Base-by-base conservation (phyloP, 2,888 invertebrate genomes). In the Andricus quercusramuli region DNA sequence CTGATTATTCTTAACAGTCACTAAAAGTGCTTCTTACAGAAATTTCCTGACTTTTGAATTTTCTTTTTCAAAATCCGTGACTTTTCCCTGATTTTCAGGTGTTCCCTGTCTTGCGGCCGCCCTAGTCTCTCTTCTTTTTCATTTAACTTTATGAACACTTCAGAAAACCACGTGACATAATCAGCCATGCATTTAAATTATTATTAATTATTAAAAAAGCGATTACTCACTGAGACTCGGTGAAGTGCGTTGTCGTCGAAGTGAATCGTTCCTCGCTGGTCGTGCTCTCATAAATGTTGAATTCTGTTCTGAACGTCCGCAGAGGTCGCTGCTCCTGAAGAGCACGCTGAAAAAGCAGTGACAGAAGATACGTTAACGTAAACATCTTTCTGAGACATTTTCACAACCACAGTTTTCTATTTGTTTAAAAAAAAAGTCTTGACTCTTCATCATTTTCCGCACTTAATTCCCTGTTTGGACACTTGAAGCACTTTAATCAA, bases 231-330 rank as follows among this genome's bases (percentile, higher is more conserved):
- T 94, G 94, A 88, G 92, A 92, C 80, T 93, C 92, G 15, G 91
- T 95, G 92, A 95, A 95, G 87, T 95, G 95, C 17, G 95, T 94
- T 79, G 95, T 95, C 77, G 95, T 95, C 2, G 94, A 93, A 44
- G 94, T 93, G 80, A 93, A 93, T 80, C 95, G 95, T 89, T 96
- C 96, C 81, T 95, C 95, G 86, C 95, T 95, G 85, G 94, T 94
- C 85, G 95, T 94, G 92, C 96, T 94, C 91, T 95, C 95, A 86
- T 95, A 95, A 93, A 96, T 95, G 93, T 96, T 96, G 93, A 97
- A 96, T 93, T 97, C 97, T 83, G 96, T 96, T 88, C 97, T 95
- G 95, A 97, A 97, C 82, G 97, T 97, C 88, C 95, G 94, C 87
- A 96, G 95, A 82, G 96, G 95, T 86, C 95, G 95, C 87, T 92